Evolutionary conservation across 1,140 invertebrate species (phyloP).

Genomic region (Chironomus striatipennis): DNA sequence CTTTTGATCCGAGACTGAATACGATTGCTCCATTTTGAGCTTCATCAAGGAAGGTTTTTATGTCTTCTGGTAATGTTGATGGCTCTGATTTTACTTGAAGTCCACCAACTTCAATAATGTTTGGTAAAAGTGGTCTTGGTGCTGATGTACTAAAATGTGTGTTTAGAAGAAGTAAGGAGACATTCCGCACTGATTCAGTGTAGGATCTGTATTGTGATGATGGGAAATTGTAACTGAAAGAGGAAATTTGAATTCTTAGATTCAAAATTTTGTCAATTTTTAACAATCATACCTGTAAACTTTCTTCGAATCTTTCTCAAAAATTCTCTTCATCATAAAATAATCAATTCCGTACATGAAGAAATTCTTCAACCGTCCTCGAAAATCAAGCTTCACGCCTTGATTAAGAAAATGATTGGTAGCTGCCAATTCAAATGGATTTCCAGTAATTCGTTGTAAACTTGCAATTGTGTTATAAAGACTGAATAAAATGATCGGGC

Average conservation of each 20-base stretch:
- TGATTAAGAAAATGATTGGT: not conserved
- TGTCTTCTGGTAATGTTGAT: conserved; percentile 34
- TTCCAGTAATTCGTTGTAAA: not conserved
- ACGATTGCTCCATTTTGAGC: conserved; percentile 38
- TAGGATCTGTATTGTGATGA: not conserved
- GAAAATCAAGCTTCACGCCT: not conserved
- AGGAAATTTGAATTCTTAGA: not conserved
- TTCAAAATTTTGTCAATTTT: not conserved
- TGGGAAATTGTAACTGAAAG: not conserved
- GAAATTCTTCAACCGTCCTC: not conserved
- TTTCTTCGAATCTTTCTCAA: not conserved
- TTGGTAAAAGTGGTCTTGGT: conserved; percentile 43
- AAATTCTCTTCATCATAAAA: not conserved
- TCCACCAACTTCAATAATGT: conserved; percentile 50
- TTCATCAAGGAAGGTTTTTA: conserved; percentile 32
- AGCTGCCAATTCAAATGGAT: not conserved
- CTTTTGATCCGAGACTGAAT: conserved; percentile 37
- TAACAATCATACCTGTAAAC: not conserved
- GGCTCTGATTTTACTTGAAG: conserved; percentile 43
- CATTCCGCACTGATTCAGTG: conserved; percentile 27
- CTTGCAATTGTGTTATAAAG: not conserved
- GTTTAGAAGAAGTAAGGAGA: conserved; percentile 42
- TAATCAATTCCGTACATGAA: not conserved
- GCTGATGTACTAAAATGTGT: conserved; percentile 41
- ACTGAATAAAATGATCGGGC: not conserved